These are phyloP conservation scores for Drosophila sucinea DNA, from an alignment of 1,140 invertebrate species.

Conservation along the genomic window DNA sequence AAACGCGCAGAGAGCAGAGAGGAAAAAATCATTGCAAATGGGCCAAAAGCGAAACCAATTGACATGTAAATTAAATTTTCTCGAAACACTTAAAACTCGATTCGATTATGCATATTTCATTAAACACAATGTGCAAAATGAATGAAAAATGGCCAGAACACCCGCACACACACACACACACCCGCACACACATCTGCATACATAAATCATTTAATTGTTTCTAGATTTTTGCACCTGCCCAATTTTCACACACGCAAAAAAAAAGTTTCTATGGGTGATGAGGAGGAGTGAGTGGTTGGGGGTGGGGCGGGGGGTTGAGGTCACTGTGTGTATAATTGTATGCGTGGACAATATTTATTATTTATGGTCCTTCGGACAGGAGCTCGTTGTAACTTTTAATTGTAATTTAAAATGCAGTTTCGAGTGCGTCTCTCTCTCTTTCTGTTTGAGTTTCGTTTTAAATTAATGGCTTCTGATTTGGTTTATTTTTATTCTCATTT, in stretches of 20 bases:
- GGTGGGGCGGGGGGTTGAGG: conserved; percentile 4
- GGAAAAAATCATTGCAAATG: neutral
- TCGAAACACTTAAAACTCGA: conserved; percentile 37
- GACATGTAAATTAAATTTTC: conserved; percentile 45
- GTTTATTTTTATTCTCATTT: conserved; percentile 48
- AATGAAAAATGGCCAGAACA: conserved; percentile 22
- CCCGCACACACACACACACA: neutral
- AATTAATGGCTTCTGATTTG: conserved; percentile 75
- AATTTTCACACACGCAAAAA: conserved; percentile 37
- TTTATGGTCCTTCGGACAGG: conserved; percentile 52
- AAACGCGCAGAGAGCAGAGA: neutral
- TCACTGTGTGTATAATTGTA: conserved; percentile 63
- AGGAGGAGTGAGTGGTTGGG: conserved; percentile 6
- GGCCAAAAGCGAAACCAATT: conserved; percentile 5
- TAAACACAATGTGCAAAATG: conserved; percentile 34
- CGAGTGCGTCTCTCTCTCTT: conserved; percentile 26
- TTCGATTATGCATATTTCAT: conserved; percentile 49
- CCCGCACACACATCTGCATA: conserved; percentile 8
- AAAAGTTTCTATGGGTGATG: conserved; percentile 9
- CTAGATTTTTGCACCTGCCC: conserved; percentile 76
- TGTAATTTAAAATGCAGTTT: conserved; percentile 82
- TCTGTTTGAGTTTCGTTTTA: conserved; percentile 49
- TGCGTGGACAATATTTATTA: conserved; percentile 79
- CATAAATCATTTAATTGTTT: conserved; percentile 80
- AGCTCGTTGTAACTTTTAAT: conserved; percentile 66